Conservation (phyloP, 2,888 invertebrate genomes). For the Drosophila siamana region DNA sequence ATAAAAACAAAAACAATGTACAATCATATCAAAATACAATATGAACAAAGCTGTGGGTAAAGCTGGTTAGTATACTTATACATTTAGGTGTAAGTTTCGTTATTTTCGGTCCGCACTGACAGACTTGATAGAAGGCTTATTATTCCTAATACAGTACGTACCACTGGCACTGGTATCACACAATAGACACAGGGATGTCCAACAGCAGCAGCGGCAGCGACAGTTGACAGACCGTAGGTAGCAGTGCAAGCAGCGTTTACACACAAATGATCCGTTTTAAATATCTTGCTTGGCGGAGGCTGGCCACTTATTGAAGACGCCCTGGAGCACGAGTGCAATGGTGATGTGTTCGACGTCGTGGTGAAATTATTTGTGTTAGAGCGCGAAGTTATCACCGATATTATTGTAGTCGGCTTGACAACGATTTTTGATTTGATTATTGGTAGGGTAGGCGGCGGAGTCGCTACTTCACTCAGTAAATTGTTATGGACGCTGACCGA, state of each 20-base stretch:
- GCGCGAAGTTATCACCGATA: constrained; percentile 29
- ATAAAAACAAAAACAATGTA: too few relatives aligned
- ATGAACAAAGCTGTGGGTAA: too few relatives aligned
- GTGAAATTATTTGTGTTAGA: constrained; percentile 21
- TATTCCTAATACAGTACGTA: constrained; percentile 67
- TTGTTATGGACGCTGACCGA: constrained; percentile 58
- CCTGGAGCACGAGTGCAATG: constrained; percentile 80
- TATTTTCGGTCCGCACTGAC: neutral
- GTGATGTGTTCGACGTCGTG: constrained; percentile 53
- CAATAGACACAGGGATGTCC: constrained; percentile 84
- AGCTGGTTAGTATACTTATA: too few relatives aligned
- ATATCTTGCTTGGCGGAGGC: constrained; percentile 84
- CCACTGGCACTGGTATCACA: constrained; percentile 84
- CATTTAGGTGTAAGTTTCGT: too few relatives aligned
- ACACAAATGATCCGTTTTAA: constrained; percentile 84
- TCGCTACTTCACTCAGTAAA: constrained; percentile 31
- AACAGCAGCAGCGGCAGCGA: constrained; percentile 83
- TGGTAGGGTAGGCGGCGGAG: constrained; percentile 35
- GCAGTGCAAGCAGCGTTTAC: constrained; percentile 82
- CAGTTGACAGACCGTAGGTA: constrained; percentile 83
- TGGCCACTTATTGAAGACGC: constrained; percentile 82
- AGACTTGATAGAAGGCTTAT: neutral
- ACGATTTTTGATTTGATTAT: constrained; percentile 26
- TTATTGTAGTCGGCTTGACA: constrained; percentile 26
- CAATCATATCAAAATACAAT: too few relatives aligned